A percentile compares a stretch with the other conserved stretches of the same genome.
phyloP scores from a whole-genome alignment of 1,140 invertebrate species.

The Acromyrmex echinatior region DNA sequence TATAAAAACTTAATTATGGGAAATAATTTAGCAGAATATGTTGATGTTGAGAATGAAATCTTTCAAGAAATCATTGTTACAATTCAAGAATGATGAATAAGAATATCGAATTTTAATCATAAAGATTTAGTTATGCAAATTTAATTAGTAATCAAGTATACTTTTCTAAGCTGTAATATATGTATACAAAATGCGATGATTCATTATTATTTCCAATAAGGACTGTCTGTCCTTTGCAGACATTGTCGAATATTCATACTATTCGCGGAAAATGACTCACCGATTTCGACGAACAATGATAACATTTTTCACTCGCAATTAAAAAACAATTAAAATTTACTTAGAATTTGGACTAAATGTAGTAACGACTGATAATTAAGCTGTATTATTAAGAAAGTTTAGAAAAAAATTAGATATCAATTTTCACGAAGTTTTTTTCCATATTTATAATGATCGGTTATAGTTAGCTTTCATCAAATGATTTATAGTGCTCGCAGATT shows the following conservation, averaged over 20 bases:
- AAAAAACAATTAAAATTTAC: not conserved
- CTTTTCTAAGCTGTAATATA: not conserved
- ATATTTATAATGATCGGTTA: conserved; percentile 15
- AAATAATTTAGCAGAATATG: not conserved
- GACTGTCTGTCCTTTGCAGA: not conserved
- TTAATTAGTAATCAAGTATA: not conserved
- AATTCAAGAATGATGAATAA: not conserved
- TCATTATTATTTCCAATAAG: not conserved
- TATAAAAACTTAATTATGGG: not conserved
- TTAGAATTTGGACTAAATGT: not conserved
- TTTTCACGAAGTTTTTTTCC: not conserved
- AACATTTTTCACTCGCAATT: not conserved
- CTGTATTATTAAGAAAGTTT: not conserved
- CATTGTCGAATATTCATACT: not conserved
- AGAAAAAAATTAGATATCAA: not conserved
- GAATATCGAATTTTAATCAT: not conserved
- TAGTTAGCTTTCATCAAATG: not conserved
- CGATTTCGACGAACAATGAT: not conserved
- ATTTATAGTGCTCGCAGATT: not conserved
- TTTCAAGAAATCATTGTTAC: not conserved
- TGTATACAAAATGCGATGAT: not conserved
- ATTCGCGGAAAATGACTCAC: not conserved
- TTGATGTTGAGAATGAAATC: conserved; percentile 1
- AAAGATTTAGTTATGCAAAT: not conserved
- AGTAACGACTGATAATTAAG: not conserved